Conservation (phyloP, 1,140 invertebrate genomes). For the Halictus rubicundus region DNA sequence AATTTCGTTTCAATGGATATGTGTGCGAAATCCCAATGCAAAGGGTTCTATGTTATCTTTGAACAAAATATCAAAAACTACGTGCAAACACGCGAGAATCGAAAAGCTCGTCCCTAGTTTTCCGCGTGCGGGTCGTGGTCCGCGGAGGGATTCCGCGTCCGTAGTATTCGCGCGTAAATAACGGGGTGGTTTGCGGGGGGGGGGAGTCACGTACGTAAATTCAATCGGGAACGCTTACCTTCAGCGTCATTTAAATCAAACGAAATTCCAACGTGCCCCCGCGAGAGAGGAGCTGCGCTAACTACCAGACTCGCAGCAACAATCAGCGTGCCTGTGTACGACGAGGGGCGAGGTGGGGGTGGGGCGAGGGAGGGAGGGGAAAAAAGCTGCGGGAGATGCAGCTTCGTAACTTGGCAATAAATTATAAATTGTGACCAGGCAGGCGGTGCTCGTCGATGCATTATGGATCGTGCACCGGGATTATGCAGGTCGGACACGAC, state of each 20-base stretch:
- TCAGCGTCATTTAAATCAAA: slow-evolving; percentile 43
- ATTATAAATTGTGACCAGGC: slow-evolving; percentile 67
- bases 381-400: slow-evolving; percentile 29
- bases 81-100: too few relatives aligned
- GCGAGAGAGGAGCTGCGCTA: slow-evolving; percentile 26
- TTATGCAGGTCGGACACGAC: slow-evolving; percentile 47
- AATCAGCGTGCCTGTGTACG: slow-evolving; percentile 26
- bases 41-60: too few relatives aligned
- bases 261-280: slow-evolving; percentile 24
- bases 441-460: slow-evolving; percentile 59
- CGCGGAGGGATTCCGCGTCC: slow-evolving; percentile 1
- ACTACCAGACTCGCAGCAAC: slow-evolving; percentile 36
- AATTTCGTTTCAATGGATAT: too few relatives aligned
- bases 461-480: slow-evolving; percentile 62
- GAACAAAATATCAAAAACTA: too few relatives aligned
- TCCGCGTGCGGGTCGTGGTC: too few relatives aligned
- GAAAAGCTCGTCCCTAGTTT: too few relatives aligned
- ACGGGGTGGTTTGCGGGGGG: background rate
- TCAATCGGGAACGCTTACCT: slow-evolving; percentile 41
- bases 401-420: slow-evolving; percentile 63
- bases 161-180: slow-evolving; percentile 24
- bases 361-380: background rate
- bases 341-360: background rate
- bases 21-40: too few relatives aligned
- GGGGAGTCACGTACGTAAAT: slow-evolving; percentile 36